These are phyloP conservation scores for Drosophila borealis DNA, from an alignment of 2,888 invertebrate species.

Conservation along the genomic window DNA sequence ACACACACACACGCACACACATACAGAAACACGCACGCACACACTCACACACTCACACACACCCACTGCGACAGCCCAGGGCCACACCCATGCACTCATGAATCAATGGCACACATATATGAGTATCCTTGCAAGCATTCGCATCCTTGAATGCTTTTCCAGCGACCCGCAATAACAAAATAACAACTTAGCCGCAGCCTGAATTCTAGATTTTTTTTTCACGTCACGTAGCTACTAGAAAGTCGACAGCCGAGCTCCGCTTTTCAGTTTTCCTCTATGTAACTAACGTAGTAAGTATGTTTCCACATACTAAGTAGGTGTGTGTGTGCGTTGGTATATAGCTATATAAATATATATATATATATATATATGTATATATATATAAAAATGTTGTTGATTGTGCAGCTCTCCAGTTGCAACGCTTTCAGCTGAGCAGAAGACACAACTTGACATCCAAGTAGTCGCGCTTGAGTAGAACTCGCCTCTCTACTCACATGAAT, in stretches of 20 bases:
- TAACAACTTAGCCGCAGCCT: constrained; percentile 53
- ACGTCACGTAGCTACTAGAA: constrained; percentile 51
- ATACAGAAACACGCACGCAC: constrained; percentile 14
- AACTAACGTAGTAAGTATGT: background rate
- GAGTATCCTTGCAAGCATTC: constrained; percentile 48
- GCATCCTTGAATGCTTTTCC: constrained; percentile 40
- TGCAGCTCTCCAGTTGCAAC: constrained; percentile 28
- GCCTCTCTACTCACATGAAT: constrained; percentile 1
- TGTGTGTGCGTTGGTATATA: background rate
- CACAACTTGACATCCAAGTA: constrained; percentile 28
- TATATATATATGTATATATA: background rate
- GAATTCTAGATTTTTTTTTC: constrained; percentile 46
- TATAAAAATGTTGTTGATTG: constrained; percentile 13
- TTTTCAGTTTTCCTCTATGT: constrained; percentile 17
- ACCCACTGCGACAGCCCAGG: constrained; percentile 22
- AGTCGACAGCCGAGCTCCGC: constrained; percentile 30
- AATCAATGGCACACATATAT: constrained; percentile 77
- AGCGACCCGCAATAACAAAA: constrained; percentile 51
- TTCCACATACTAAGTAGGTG: background rate
- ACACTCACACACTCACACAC: constrained; percentile 24
- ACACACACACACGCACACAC: constrained; percentile 47
- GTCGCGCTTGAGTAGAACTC: constrained; percentile 3
- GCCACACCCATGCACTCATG: constrained; percentile 61
- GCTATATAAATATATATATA: background rate
- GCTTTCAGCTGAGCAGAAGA: constrained; percentile 19